Evolutionary conservation across 2,888 invertebrate species (phyloP).

Genomic region (Hyalella azteca): DNA sequence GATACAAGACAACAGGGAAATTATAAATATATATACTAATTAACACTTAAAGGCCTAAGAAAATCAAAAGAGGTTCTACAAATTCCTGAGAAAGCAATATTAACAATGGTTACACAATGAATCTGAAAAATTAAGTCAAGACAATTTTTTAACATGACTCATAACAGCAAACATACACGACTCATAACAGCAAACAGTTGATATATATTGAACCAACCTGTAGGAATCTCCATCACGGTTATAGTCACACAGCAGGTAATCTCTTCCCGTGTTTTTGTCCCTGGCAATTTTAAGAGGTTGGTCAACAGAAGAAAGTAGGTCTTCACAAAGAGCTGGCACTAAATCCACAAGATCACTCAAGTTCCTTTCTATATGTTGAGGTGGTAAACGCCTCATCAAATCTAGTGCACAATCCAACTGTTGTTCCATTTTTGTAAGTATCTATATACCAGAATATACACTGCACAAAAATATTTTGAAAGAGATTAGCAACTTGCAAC

Average conservation of each 20-base stretch:
- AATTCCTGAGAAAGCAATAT: not conserved
- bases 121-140: not conserved
- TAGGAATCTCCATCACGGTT: constrained; percentile 99
- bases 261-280: constrained; percentile 92
- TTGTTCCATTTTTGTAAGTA: constrained; percentile 73
- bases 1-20: not conserved
- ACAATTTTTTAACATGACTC: not conserved
- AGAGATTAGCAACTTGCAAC: too few relatives aligned
- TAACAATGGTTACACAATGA: not conserved
- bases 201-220: constrained; percentile 67
- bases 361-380: constrained; percentile 99
- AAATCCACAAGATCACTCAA: constrained; percentile 96
- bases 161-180: not conserved
- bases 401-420: constrained; percentile 99
- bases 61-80: not conserved
- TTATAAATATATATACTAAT: not conserved
- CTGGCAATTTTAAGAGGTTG: constrained; percentile 95
- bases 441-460: not conserved
- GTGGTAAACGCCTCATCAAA: constrained; percentile 97
- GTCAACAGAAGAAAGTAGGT: constrained; percentile 94
- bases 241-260: constrained; percentile 97
- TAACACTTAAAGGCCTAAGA: not conserved
- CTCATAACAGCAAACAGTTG: not conserved
- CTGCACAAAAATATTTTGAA: not conserved
- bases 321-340: constrained; percentile 94